Evolutionary conservation across 2,888 invertebrate species (phyloP), one percentile per base, ranked within the genome.

Genomic region (Plebejus argus): DNA sequence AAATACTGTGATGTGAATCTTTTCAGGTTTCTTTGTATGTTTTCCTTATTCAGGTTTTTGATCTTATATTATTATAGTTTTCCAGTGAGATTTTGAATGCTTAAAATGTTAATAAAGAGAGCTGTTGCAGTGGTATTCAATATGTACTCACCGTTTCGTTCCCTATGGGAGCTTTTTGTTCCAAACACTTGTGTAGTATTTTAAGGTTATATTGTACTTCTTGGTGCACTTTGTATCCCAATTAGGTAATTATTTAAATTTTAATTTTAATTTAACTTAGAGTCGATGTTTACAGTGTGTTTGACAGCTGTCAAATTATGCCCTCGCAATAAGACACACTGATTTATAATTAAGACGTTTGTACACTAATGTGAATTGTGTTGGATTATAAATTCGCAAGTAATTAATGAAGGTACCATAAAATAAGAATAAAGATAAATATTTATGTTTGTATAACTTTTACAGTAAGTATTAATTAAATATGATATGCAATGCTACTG

Each of bases 341-440:
- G 8, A 56, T 66, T 79, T 78, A 75, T 80, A 84, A 86, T 89
- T 86, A 83, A 87, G 86, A 85, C 83, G 84, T 86, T 83, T 84
- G 83, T 82, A 84, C 82, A 85, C 86, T 87, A 88, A 86, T 83
- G 82, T 82, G 83, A 85, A 83, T 82, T 82, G 80, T 81, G 84
- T 84, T 83, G 86, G 84, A 83, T 84, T 82, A 85, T 86, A 87
- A 88, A 89, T 90, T 89, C 86, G 86, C 84, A 82, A 83, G 85
- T 88, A 87, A 88, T 89, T 87, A 85, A 88, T 87, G 82, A 49
- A 45, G 35, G 71, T 71, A 39, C 39, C 35, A 39, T 71, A 71
- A 71, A 71, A 71, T 35, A 39, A 71, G 71, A 39, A 39, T 71
- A 39, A 39, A 35, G 71, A 39, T 71, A 39, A n/a, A 18, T 71